phyloP scores from a whole-genome alignment of 1,140 invertebrate species.

The Metopolophium dirhodum region DNA sequence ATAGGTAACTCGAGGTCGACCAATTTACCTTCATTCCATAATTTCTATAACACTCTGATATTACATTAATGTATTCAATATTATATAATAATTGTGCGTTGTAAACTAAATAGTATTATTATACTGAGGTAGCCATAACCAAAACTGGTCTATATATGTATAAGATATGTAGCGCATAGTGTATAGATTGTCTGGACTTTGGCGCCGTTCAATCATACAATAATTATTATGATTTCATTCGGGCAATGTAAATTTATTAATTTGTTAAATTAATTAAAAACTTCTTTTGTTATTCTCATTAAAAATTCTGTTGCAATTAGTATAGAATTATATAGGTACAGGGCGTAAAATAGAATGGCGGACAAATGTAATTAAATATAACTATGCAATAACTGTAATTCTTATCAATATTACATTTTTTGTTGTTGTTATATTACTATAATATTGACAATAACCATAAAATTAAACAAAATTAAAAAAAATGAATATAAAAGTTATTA shows the following conservation, averaged over 20 bases:
- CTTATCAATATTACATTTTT: neutral
- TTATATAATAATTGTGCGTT: neutral
- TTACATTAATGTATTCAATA: neutral
- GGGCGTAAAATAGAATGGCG: neutral
- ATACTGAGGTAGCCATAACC: neutral
- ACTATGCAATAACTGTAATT: neutral
- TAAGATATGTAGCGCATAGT: neutral
- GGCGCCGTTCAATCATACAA: neutral
- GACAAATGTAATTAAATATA: neutral
- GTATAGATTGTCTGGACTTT: neutral
- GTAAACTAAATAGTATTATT: neutral
- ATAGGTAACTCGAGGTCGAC: neutral
- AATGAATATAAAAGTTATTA: neutral
- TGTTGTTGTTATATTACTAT: neutral
- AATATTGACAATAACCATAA: neutral
- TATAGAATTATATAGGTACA: neutral
- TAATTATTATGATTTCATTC: neutral
- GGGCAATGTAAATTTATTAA: neutral
- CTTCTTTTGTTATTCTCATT: neutral
- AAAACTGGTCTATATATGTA: neutral
- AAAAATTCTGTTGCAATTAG: neutral
- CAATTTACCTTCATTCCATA: conserved; percentile 13
- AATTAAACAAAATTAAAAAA: neutral
- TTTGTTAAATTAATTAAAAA: neutral
- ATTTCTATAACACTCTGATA: neutral